Evolutionary conservation across 2,888 invertebrate genomes (phyloP).

Genomic region (Adela reaumurella): DNA sequence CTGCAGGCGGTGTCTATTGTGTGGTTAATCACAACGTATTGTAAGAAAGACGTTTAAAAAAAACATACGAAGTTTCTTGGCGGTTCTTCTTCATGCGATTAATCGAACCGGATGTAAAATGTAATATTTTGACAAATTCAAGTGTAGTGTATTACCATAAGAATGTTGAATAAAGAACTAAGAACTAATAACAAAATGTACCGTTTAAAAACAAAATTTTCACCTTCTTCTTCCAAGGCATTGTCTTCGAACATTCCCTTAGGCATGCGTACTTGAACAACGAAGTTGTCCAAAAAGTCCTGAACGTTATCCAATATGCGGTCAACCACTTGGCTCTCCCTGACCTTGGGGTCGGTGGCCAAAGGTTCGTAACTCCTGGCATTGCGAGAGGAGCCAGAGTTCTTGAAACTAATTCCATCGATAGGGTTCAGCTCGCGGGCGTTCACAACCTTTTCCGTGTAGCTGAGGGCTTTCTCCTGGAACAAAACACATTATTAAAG

Average conservation of each 20-base stretch:
- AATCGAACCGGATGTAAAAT: too few relatives aligned
- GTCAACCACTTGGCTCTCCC: conserved; percentile 40
- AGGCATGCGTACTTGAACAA: conserved; percentile 43
- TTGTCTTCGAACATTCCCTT: conserved; percentile 43
- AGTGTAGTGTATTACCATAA: too few relatives aligned
- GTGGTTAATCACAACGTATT: too few relatives aligned
- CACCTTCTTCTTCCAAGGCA: conserved; percentile 43
- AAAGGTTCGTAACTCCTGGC: conserved; percentile 43
- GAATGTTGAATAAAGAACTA: too few relatives aligned
- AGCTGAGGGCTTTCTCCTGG: conserved; percentile 49
- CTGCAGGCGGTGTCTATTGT: too few relatives aligned
- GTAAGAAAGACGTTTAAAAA: too few relatives aligned
- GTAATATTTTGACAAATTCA: too few relatives aligned
- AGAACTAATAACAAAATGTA: too few relatives aligned
- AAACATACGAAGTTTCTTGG: too few relatives aligned
- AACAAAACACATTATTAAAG: too few relatives aligned
- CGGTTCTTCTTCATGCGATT: too few relatives aligned
- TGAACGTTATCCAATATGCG: conserved; percentile 45
- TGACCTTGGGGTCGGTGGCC: conserved; percentile 37
- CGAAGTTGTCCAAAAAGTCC: conserved; percentile 43
- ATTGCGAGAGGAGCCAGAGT: conserved; percentile 38
- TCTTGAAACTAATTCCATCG: conserved; percentile 40
- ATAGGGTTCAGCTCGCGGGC: conserved; percentile 36
- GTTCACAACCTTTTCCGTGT: conserved; percentile 41
- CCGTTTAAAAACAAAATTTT: conserved; percentile 4